phyloP scores from a whole-genome alignment of 2,888 invertebrate species.

The Digitonthophagus gazella region DNA sequence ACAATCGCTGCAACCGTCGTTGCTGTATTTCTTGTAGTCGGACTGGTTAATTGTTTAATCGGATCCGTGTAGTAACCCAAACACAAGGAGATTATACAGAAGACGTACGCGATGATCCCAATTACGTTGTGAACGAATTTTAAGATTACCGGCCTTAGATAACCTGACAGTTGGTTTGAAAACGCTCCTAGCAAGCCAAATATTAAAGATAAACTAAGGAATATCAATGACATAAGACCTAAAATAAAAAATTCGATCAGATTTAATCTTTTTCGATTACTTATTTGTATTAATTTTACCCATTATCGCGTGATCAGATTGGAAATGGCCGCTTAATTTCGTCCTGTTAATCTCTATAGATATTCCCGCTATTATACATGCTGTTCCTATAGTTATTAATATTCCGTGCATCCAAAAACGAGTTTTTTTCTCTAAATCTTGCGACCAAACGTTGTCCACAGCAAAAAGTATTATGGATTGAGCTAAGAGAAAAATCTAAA shows the following conservation, averaged over 20 bases:
- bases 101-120: conserved; percentile 42
- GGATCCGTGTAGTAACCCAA: conserved; percentile 42
- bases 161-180: conserved; percentile 35
- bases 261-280: not conserved
- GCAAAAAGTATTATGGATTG: conserved; percentile 39
- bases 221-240: conserved; percentile 44
- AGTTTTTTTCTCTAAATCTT: conserved; percentile 30
- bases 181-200: conserved; percentile 40
- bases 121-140: conserved; percentile 44
- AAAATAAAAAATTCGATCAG: conserved; percentile 29
- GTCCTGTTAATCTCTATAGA: conserved; percentile 39
- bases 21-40: conserved; percentile 39
- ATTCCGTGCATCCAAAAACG: conserved; percentile 37
- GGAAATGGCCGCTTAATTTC: conserved; percentile 36
- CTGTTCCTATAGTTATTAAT: conserved; percentile 34
- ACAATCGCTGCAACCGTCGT: conserved; percentile 38
- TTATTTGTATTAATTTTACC: conserved; percentile 32
- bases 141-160: conserved; percentile 37
- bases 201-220: conserved; percentile 38
- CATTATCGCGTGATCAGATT: conserved; percentile 39
- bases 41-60: conserved; percentile 39
- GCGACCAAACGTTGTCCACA: conserved; percentile 36
- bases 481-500: conserved; percentile 32
- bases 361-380: conserved; percentile 38
- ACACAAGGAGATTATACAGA: conserved; percentile 43